phyloP scores from a whole-genome alignment of 1,140 invertebrate genomes.

The Pseudomyrmex dendroicus region DNA sequence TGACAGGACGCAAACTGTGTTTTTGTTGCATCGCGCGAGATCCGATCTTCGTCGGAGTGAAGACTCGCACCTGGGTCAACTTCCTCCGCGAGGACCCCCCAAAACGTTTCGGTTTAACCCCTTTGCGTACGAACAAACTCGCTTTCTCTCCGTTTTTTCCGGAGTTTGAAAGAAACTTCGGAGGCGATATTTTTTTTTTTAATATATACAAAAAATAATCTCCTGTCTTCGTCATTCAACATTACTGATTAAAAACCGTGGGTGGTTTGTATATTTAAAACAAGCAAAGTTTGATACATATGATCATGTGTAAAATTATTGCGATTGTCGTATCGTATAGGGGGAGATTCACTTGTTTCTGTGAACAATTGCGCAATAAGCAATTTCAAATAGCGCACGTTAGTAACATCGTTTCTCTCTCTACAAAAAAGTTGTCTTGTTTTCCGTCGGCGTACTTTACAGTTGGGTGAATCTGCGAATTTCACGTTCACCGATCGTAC shows the following conservation, averaged over 20 bases:
- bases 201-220: too few species aligned
- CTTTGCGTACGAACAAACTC: constrained; percentile 41
- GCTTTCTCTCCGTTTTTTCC: constrained; percentile 16
- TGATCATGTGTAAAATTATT: too few species aligned
- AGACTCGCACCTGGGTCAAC: constrained; percentile 83
- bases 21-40: constrained; percentile 74
- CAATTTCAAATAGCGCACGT: not conserved
- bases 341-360: too few species aligned
- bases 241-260: too few species aligned
- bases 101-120: constrained; percentile 70
- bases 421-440: constrained; percentile 7
- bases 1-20: constrained; percentile 76
- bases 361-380: not conserved
- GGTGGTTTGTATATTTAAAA: too few species aligned
- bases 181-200: not conserved
- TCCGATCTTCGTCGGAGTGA: constrained; percentile 72
- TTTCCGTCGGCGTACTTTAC: constrained; percentile 3
- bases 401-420: not conserved
- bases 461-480: constrained; percentile 65
- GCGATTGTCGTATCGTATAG: too few species aligned
- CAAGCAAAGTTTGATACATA: too few species aligned
- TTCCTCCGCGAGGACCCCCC: constrained; percentile 80
- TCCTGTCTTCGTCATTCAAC: too few species aligned
- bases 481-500: constrained; percentile 61
- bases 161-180: not conserved